Conservation (phyloP, 1,140 invertebrate species). For the Lithobius niger region DNA sequence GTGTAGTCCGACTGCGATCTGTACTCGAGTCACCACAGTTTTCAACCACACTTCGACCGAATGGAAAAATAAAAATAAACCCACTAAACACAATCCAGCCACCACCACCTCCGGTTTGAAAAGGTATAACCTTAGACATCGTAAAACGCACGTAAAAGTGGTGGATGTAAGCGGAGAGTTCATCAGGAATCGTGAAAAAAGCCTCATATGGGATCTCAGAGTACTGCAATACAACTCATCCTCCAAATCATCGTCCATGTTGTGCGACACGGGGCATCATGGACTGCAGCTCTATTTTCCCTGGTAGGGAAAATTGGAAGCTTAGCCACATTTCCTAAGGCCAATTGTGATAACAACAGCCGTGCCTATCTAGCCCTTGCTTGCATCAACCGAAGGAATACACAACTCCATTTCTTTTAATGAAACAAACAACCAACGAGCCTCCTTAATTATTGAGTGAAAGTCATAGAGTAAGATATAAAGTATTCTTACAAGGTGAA, state of each 20-base stretch:
- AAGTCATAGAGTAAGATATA: no score
- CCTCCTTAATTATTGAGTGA: no score
- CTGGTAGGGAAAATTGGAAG: no score
- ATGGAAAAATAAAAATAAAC: conserved; percentile 38
- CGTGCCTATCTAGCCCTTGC: no score
- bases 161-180: conserved; percentile 48
- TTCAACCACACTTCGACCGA: conserved; percentile 13
- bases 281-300: no score
- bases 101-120: conserved; percentile 58
- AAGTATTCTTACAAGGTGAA: no score
- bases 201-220: conserved; percentile 65
- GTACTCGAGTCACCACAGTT: neutral
- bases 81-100: conserved; percentile 46
- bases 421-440: no score
- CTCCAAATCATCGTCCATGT: conserved; percentile 83
- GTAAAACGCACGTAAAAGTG: conserved; percentile 38
- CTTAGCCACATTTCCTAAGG: no score
- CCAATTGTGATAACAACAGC: no score
- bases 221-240: conserved; percentile 70
- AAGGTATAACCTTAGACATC: conserved; percentile 25
- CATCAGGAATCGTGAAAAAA: conserved; percentile 59
- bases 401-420: no score
- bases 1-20: neutral
- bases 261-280: no score
- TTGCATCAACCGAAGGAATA: no score